Conservation (phyloP, 2,113 vertebrate genomes). For the Nycticorax nycticorax region DNA sequence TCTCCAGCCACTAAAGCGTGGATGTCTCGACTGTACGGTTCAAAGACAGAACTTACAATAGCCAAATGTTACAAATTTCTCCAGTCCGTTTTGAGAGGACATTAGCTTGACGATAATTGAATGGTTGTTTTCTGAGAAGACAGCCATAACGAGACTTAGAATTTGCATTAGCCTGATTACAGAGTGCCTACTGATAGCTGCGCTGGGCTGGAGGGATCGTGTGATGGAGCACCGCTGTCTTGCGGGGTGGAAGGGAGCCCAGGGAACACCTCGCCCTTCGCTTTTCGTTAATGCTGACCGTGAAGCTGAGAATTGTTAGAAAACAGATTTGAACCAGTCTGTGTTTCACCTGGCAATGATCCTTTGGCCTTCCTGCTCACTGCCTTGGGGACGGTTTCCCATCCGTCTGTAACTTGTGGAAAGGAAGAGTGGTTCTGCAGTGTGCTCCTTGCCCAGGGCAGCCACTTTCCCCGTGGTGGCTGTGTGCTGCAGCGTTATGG, state of each 20-base stretch:
- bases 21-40: background rate
- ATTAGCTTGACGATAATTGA: background rate
- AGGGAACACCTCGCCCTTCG: background rate
- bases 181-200: background rate
- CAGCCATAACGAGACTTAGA: background rate
- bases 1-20: background rate
- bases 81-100: background rate
- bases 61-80: background rate
- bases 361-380: background rate
- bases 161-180: background rate
- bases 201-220: background rate
- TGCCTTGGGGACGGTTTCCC: background rate
- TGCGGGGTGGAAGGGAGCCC: background rate
- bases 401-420: background rate
- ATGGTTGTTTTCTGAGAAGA: background rate
- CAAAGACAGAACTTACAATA: background rate
- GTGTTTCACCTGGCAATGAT: background rate
- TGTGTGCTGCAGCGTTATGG: accelerated
- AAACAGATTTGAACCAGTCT: background rate
- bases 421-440: background rate
- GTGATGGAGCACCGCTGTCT: background rate
- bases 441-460: background rate
- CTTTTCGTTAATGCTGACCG: background rate
- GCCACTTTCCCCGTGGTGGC: background rate
- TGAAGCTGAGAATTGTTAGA: background rate